Base-by-base conservation (phyloP, 2,113 vertebrate genomes). In the Ia io region DNA sequence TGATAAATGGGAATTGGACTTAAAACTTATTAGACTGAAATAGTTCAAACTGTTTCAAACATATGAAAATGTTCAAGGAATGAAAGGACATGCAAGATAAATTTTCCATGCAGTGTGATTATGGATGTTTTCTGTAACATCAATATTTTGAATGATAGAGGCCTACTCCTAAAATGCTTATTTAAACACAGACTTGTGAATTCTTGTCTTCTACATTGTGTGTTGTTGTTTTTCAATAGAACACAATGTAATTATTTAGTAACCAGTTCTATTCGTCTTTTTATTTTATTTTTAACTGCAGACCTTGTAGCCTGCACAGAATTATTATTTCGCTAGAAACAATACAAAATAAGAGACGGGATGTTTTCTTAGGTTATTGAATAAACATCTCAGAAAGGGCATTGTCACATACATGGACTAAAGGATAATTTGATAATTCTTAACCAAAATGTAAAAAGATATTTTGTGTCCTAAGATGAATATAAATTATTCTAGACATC, bases 41-140 rank as follows among this genome's bases (percentile, higher is more conserved):
- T 82, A 44, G 83, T 80, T 71, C 76, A 14, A 5, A 13, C 37
- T 96, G 32, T 93, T 95, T 97, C 82, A 85, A 94, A 84, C 37
- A 85, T 44, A 88, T 14, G 37, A 96, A 94, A 96, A 83, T 90
- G 40, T 51, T 77, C 85, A 97, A 82, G 89, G 6, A 83, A 67
- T 95, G n/a, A 93, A 94, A 40, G n/a, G 22, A 3, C 70, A 40
- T 73, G 8, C 2, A 88, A 91, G 59, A 89, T 2, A 88, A 91
- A 96, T 77, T 73, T 96, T 78, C 63, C 22, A 74, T 35, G 42
- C 9, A 40, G 11, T n/a, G 40, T 78, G n/a, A 78, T n/a, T 88
- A 18, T 71, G 70, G 23, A 67, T 92, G 28, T 90, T 95, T 96
- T 87, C 53, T 79, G 14, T 86, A 88, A 44, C 4, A 9, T 65